Evolutionary conservation across 2,113 vertebrate species (phyloP).

Genomic region (Tylochromis polylepis): DNA sequence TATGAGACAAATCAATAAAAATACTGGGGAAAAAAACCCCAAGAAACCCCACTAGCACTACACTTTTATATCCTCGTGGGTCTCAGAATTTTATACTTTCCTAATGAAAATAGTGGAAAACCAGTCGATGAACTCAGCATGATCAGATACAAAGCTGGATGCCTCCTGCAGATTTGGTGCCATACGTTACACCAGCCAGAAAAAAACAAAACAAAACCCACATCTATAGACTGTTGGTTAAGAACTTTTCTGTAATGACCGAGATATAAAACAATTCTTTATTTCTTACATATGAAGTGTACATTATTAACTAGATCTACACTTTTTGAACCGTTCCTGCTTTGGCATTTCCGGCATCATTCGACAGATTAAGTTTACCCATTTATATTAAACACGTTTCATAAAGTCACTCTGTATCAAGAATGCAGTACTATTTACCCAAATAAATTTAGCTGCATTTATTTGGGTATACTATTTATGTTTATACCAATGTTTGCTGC

Average conservation of each 20-base stretch:
- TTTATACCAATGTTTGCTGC: background rate
- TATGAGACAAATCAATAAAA: background rate
- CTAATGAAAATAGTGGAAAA: constrained; percentile 1
- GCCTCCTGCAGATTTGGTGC: constrained; percentile 39
- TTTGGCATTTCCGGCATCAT: background rate
- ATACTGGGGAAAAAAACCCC: background rate
- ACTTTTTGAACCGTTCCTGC: background rate
- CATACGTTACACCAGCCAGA: background rate
- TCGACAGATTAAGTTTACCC: background rate
- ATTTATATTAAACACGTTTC: background rate
- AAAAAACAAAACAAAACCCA: background rate
- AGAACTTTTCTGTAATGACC: background rate
- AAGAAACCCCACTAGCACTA: background rate
- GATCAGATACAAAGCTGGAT: constrained; percentile 5
- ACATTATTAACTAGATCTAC: background rate
- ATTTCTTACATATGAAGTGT: background rate
- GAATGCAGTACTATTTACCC: too few species aligned
- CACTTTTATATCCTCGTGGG: background rate
- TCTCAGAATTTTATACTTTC: background rate
- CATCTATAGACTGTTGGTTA: background rate
- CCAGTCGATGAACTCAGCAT: background rate
- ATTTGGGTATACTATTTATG: background rate
- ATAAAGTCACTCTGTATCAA: background rate
- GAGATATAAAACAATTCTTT: background rate
- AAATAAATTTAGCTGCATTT: too few species aligned